phyloP scores from a whole-genome alignment of 2,113 vertebrate genomes.

The Pseudolaguvia tuberculata region DNA sequence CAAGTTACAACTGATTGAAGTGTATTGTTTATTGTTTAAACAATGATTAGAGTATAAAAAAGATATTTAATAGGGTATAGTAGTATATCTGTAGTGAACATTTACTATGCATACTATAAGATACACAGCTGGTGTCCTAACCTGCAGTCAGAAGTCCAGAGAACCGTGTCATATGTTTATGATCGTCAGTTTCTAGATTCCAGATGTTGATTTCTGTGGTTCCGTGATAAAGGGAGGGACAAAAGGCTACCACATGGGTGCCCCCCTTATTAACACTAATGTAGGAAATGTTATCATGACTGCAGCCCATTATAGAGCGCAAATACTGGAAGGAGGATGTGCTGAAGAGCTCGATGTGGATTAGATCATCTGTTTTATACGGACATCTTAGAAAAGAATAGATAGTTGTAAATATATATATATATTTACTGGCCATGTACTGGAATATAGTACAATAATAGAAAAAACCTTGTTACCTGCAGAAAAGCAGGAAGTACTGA shows the following conservation, averaged over 20 bases:
- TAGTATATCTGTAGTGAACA: neutral
- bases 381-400: slow-evolving; percentile 55
- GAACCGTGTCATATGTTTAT: slow-evolving; percentile 59
- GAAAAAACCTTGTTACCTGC: slow-evolving; percentile 52
- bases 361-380: slow-evolving; percentile 54
- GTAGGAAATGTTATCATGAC: slow-evolving; percentile 59
- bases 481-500: slow-evolving; percentile 65
- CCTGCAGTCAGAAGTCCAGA: slow-evolving; percentile 50
- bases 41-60: neutral
- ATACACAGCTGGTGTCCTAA: neutral
- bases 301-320: slow-evolving; percentile 57
- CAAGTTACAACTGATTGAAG: neutral
- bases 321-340: slow-evolving; percentile 56
- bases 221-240: slow-evolving; percentile 44
- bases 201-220: slow-evolving; percentile 63
- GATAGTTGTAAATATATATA: no score
- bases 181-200: slow-evolving; percentile 69
- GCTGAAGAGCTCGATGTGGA: slow-evolving; percentile 59
- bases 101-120: neutral
- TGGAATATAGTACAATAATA: no score
- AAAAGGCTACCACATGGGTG: slow-evolving; percentile 56
- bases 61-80: neutral
- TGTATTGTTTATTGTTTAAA: neutral
- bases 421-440: no score
- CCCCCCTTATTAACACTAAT: slow-evolving; percentile 56